Percentiles rank a stretch among this genome's conserved stretches.
Evolutionary conservation across 2,797 vertebrate species (phyloP).

Genomic region (Brachymystax lenok): DNA sequence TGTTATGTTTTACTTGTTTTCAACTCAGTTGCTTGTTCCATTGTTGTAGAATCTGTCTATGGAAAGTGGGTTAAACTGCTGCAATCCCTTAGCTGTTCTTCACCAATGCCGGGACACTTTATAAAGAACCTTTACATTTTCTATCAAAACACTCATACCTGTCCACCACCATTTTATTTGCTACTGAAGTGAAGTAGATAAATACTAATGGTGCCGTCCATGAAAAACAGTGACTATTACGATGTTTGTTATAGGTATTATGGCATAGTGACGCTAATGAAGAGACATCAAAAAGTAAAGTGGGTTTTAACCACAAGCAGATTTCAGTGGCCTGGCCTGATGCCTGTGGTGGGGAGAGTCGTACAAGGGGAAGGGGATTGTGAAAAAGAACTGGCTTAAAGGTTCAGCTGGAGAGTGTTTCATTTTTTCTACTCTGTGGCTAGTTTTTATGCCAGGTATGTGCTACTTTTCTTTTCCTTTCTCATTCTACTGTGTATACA

Average conservation of each 20-base stretch:
- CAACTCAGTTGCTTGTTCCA: neutral
- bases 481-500: conserved; percentile 67
- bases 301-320: conserved; percentile 33
- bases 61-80: conserved; percentile 31
- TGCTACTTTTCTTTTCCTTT: conserved; percentile 48
- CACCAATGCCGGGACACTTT: neutral
- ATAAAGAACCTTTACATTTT: neutral
- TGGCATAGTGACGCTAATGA: conserved; percentile 11
- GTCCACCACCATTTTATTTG: conserved; percentile 32
- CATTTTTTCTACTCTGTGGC: conserved; percentile 24
- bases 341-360: conserved; percentile 16
- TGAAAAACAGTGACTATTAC: conserved; percentile 21
- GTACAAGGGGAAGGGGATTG: conserved; percentile 41
- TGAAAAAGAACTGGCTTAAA: conserved; percentile 42
- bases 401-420: conserved; percentile 48
- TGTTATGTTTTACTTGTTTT: neutral
- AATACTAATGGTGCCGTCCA: conserved; percentile 51
- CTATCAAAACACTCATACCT: conserved; percentile 31
- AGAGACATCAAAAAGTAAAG: conserved; percentile 34
- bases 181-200: conserved; percentile 16
- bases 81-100: conserved; percentile 18
- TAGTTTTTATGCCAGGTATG: conserved; percentile 53
- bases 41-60: conserved; percentile 9
- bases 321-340: conserved; percentile 27
- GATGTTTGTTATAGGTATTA: conserved; percentile 27